Conservation (phyloP, 2,797 vertebrate genomes). For the Leucoraja ocellata region DNA sequence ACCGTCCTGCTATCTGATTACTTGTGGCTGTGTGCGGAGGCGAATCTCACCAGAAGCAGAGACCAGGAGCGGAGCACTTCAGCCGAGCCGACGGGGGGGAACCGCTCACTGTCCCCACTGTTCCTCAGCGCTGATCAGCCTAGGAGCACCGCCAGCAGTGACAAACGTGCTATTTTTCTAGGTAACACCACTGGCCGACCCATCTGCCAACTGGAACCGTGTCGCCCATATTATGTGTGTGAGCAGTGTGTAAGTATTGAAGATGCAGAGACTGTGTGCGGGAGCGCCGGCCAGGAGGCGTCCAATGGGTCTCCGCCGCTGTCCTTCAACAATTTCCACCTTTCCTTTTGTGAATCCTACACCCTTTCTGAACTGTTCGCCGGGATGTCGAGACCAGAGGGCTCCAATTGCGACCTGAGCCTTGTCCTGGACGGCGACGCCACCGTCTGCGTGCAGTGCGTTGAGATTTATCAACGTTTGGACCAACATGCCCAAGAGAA, state of each 20-base stretch:
- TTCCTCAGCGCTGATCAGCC: conserved; percentile 54
- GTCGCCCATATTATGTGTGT: conserved; percentile 71
- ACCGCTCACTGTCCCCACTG: conserved; percentile 49
- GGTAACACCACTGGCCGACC: conserved; percentile 80
- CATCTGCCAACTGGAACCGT: conserved; percentile 77
- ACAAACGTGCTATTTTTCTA: conserved; percentile 74
- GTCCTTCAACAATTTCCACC: conserved; percentile 88
- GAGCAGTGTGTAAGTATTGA: conserved; percentile 85
- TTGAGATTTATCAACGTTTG: conserved; percentile 80
- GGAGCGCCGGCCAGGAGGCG: conserved; percentile 65
- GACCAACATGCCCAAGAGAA: conserved; percentile 88
- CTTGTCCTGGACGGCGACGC: conserved; percentile 67
- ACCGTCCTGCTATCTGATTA: conserved; percentile 98
- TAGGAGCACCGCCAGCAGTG: conserved; percentile 49
- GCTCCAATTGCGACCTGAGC: conserved; percentile 85
- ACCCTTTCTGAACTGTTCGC: conserved; percentile 97
- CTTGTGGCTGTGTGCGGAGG: conserved; percentile 99
- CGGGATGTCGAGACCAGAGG: conserved; percentile 79
- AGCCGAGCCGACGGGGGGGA: conserved; percentile 49
- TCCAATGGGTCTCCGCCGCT: conserved; percentile 54
- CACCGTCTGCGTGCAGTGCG: conserved; percentile 74
- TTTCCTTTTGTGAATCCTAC: conserved; percentile 98
- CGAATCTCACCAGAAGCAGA: conserved; percentile 79
- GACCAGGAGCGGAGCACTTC: conserved; percentile 70
- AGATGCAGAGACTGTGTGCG: conserved; percentile 76